Evolutionary conservation across 2,797 vertebrate species (phyloP).

Genomic region (Danio kyathit): DNA sequence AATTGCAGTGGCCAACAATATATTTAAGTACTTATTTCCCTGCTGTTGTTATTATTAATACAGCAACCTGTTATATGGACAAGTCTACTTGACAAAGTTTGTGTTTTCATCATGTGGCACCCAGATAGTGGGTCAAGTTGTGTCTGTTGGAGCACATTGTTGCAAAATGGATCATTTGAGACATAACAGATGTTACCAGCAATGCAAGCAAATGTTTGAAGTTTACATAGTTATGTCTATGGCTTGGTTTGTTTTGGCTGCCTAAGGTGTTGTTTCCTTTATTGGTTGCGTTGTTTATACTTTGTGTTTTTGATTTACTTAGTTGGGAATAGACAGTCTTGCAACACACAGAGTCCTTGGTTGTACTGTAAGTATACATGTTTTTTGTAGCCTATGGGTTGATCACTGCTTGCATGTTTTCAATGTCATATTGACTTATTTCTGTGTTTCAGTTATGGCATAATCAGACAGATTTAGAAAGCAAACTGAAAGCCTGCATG

Average conservation of each 20-base stretch:
- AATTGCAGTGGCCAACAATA: background rate
- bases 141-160: background rate
- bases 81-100: background rate
- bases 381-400: background rate
- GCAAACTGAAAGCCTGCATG: background rate
- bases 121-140: slow-evolving; percentile 3
- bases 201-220: background rate
- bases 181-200: slow-evolving; percentile 10
- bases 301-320: background rate
- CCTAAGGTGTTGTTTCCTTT: background rate
- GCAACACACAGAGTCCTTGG: background rate
- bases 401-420: background rate
- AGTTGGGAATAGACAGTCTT: background rate
- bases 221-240: slow-evolving; percentile 15
- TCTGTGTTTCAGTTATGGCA: background rate
- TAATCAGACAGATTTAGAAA: background rate
- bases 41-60: background rate
- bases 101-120: background rate
- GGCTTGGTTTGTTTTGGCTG: slow-evolving; percentile 34
- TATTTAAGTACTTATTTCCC: background rate
- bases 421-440: background rate
- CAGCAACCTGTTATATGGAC: background rate
- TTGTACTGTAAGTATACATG: background rate
- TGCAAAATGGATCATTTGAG: slow-evolving; percentile 7
- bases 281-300: background rate